Base-by-base conservation (phyloP, 1,140 invertebrate species). In the Hyphantria cunea region DNA sequence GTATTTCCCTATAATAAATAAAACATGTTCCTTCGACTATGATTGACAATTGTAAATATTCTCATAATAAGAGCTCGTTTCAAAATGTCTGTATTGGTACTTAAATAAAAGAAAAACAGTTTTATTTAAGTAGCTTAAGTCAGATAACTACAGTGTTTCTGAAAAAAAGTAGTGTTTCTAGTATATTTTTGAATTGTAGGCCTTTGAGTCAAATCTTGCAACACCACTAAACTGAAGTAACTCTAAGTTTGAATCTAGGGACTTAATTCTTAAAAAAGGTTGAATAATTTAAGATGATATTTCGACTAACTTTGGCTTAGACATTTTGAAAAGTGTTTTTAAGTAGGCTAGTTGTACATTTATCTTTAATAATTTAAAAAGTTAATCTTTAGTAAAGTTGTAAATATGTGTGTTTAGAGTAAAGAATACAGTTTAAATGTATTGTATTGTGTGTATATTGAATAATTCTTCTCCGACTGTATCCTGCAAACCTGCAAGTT, bases 361-460 rank as follows among this genome's bases (percentile, higher is more conserved):
- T 65, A 42, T 7, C 37, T 37, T 53, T 62, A 62, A 52, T 58
- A 56, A 50, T 42, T 53, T 59, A 59, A 59, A 56, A 49, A 51
- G 49, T 64, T 48, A 54, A 50, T 63, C 12, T 12, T 56, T 68
- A 70, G 64, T 64, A 44, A 59, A 63, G 42, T 45, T 84, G 78
- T 84, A 82, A 66, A 83, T 86, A 83, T 79, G 75, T 76, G 77
- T 80, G 76, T 81, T 78, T 68, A 52, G 14, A 53, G 14, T 52
- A 63, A 39, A 51, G 42, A 53, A 58, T 60, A 59, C 62, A 47
- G 45, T 63, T 8, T 75, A 72, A 74, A 70, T 25, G 17, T 25
- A 25, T 72, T 72, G 76, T 72, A 72, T 70, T 76, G 71, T 84
- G 79, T 86, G 76, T 83, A 82, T 77, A 76, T 78, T 61, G 62